Conservation (phyloP, 2,888 invertebrate species). For the Lysandra coridon region DNA sequence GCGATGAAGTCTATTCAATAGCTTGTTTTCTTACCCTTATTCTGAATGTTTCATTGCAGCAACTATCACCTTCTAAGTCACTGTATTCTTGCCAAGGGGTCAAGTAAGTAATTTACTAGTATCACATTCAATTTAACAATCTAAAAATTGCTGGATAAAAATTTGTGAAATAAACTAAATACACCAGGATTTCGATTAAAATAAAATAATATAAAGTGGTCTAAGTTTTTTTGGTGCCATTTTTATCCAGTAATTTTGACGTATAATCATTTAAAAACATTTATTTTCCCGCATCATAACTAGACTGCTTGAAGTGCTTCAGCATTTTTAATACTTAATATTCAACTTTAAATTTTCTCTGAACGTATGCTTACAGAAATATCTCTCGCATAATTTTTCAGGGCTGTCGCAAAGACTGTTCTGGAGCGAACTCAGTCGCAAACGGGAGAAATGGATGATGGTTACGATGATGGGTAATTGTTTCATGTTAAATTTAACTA, state of each 20-base stretch:
- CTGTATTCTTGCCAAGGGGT: slow-evolving; percentile 70
- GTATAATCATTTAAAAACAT: slow-evolving; percentile 23
- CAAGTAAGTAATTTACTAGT: slow-evolving; percentile 65
- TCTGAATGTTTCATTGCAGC: slow-evolving; percentile 76
- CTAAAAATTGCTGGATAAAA: slow-evolving; percentile 14
- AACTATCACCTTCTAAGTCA: slow-evolving; percentile 79
- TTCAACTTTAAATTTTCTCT: neutral
- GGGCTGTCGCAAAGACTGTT: slow-evolving; percentile 83
- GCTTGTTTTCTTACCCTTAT: slow-evolving; percentile 63
- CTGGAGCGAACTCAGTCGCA: slow-evolving; percentile 73
- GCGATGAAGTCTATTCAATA: no score
- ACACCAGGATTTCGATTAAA: neutral
- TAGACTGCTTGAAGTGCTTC: slow-evolving; percentile 48
- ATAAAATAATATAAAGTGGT: neutral
- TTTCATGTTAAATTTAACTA: neutral
- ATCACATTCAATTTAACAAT: slow-evolving; percentile 11
- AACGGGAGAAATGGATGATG: slow-evolving; percentile 77
- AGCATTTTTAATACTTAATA: slow-evolving; percentile 30
- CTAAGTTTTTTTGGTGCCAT: neutral
- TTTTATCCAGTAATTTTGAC: neutral
- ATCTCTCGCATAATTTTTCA: slow-evolving; percentile 46
- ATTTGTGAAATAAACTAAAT: neutral
- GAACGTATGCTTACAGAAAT: neutral
- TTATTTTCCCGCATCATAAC: slow-evolving; percentile 26
- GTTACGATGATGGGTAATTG: slow-evolving; percentile 83